These are phyloP conservation scores for Chelonia mydas DNA, from an alignment of 2,797 vertebrate genomes.

Conservation along the genomic window DNA sequence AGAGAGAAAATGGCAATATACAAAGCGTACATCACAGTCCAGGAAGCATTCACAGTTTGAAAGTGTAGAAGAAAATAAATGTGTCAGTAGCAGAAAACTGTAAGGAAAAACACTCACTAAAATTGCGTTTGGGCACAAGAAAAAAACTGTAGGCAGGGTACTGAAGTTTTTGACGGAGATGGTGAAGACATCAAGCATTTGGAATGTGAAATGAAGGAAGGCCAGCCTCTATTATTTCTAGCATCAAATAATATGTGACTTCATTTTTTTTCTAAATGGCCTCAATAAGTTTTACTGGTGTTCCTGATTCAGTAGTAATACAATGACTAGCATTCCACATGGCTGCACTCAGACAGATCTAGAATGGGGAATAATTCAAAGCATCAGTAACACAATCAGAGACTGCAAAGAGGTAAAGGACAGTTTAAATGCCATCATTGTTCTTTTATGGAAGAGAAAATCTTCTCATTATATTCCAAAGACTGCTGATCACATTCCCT, in stretches of 20 bases:
- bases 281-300: not conserved
- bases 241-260: not conserved
- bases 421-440: rapidly evolving
- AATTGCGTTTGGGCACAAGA: slow-evolving; percentile 34
- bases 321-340: not conserved
- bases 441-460: not conserved
- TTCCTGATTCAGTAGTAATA: not conserved
- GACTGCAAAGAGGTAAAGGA: not conserved
- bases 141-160: not conserved
- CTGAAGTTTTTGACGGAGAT: not conserved
- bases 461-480: not conserved
- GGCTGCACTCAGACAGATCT: not conserved
- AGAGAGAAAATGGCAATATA: not conserved
- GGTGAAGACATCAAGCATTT: not conserved
- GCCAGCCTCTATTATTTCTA: slow-evolving; percentile 21
- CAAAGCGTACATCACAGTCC: not conserved
- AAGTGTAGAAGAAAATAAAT: slow-evolving; percentile 44
- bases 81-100: slow-evolving; percentile 31
- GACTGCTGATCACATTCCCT: not conserved
- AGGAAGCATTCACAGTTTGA: not conserved
- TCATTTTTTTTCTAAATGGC: not conserved
- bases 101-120: slow-evolving; percentile 13
- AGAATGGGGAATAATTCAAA: not conserved
- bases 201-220: not conserved
- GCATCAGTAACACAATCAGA: rapidly evolving